Percentiles rank a stretch among this genome's conserved stretches.
Conservation (phyloP, 2,888 invertebrate species). For the Harpagoxenus sublaevis region DNA sequence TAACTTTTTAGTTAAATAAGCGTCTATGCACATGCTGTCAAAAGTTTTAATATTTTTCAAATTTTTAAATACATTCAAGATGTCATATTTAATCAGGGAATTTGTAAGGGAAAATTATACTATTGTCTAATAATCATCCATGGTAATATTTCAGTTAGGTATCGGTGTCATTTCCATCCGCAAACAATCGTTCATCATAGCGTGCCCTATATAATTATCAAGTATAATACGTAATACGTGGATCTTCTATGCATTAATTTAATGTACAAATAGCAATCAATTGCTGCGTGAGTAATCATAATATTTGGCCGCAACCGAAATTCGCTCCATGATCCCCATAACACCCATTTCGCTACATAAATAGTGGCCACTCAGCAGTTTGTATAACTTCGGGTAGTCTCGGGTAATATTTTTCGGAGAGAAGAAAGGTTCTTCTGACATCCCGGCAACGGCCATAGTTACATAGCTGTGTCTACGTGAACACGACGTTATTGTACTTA, state of each 20-base stretch:
- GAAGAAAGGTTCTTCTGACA: slow-evolving; percentile 37
- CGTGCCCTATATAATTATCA: slow-evolving; percentile 6
- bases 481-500: slow-evolving; percentile 68
- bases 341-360: slow-evolving; percentile 17
- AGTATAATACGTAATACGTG: slow-evolving; percentile 9
- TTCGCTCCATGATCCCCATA: slow-evolving; percentile 22
- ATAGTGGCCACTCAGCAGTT: background rate
- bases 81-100: background rate
- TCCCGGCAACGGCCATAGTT: slow-evolving; percentile 7
- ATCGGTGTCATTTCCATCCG: slow-evolving; percentile 8
- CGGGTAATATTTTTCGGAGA: slow-evolving; percentile 47
- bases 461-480: slow-evolving; percentile 51
- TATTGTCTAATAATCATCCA: background rate
- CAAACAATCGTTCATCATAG: slow-evolving; percentile 25
- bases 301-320: slow-evolving; percentile 36
- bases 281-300: slow-evolving; percentile 35
- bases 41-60: background rate
- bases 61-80: background rate
- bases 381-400: background rate
- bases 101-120: background rate
- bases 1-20: background rate
- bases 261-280: slow-evolving; percentile 28
- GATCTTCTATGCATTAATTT: slow-evolving; percentile 14
- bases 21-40: background rate
- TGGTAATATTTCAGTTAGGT: background rate